These are phyloP conservation scores for Antheraea yamamai DNA, from an alignment of 2,888 invertebrate genomes.

Conservation along the genomic window DNA sequence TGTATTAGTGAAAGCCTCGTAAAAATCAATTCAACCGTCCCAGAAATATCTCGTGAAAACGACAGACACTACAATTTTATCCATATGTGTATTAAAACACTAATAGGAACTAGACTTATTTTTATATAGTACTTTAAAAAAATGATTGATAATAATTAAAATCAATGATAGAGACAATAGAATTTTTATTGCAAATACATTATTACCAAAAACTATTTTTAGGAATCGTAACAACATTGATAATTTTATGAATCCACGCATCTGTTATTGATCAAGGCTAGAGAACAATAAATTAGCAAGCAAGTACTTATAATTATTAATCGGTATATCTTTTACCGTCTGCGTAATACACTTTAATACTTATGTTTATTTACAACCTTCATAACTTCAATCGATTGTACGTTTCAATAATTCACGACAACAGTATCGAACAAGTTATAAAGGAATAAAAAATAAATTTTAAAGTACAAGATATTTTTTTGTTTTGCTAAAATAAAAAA, in stretches of 20 bases:
- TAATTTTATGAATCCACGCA: neutral
- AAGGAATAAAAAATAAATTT: neutral
- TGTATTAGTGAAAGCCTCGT: too few relatives aligned
- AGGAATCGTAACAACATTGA: neutral
- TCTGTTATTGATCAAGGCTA: neutral
- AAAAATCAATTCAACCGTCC: too few relatives aligned
- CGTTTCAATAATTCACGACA: neutral
- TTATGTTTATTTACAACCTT: neutral
- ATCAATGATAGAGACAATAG: neutral
- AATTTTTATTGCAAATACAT: neutral
- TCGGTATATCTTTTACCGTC: neutral
- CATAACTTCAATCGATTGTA: conserved; percentile 2
- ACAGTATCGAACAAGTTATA: neutral
- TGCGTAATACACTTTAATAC: neutral
- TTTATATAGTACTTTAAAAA: too few relatives aligned
- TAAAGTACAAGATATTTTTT: neutral
- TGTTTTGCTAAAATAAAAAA: neutral
- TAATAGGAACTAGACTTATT: too few relatives aligned
- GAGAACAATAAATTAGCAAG: neutral
- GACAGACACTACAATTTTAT: too few relatives aligned
- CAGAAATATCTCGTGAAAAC: too few relatives aligned
- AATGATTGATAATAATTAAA: too few relatives aligned
- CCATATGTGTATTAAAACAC: too few relatives aligned
- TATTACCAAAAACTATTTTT: neutral
- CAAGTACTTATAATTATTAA: too few relatives aligned